A percentile compares a stretch with the other conserved stretches of the same genome.
phyloP scores from a whole-genome alignment of 1,140 invertebrate genomes.

The Pectinophora gossypiella region DNA sequence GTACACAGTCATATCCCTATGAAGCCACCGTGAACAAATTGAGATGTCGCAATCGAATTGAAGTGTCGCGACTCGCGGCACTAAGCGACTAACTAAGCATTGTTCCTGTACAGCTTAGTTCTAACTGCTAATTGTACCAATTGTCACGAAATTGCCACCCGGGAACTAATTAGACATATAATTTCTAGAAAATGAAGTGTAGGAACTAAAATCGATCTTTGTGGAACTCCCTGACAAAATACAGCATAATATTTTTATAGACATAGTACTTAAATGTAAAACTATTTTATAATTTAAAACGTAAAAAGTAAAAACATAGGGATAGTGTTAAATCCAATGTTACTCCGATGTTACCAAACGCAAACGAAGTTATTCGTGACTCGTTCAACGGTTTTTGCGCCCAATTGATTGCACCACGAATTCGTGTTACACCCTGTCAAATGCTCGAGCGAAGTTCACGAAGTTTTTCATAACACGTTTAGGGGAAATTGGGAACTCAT shows the following conservation, averaged over 20 bases:
- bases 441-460: conserved; percentile 20
- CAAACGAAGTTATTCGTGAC: no score
- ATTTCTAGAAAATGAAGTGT: neutral
- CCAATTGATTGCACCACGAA: neutral
- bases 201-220: neutral
- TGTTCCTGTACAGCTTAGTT: neutral
- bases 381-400: conserved; percentile 19
- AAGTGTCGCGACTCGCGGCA: neutral
- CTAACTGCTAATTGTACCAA: neutral
- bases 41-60: neutral
- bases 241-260: no score
- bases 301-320: no score
- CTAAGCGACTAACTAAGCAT: conserved; percentile 3
- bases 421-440: neutral
- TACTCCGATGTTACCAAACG: no score
- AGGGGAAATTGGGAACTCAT: conserved; percentile 49
- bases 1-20: neutral
- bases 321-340: no score
- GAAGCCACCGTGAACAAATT: neutral
- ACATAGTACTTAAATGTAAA: no score
- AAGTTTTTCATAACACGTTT: conserved; percentile 6
- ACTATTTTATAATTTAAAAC: no score
- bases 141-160: neutral
- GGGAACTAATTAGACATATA: neutral
- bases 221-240: neutral